Percentiles rank a stretch among this genome's conserved stretches.
Conservation (phyloP, 2,113 vertebrate species). For the Syngnathus scovelli region DNA sequence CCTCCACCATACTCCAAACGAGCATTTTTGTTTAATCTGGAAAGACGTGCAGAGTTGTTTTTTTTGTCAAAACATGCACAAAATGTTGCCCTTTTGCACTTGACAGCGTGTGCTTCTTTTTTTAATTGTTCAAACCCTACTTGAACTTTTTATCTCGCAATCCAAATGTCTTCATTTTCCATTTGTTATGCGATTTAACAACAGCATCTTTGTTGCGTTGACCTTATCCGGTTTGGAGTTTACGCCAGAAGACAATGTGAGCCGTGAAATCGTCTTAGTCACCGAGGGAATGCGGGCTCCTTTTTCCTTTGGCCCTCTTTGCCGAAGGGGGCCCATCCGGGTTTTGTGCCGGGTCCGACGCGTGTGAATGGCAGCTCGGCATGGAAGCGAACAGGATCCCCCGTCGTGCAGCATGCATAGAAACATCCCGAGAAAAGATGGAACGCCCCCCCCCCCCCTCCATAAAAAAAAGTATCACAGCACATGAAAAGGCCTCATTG, state of each 20-base stretch:
- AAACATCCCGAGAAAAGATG: constrained; percentile 60
- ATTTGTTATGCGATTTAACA: neutral
- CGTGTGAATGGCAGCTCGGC: constrained; percentile 65
- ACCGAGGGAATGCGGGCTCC: constrained; percentile 42
- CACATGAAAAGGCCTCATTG: constrained; percentile 40
- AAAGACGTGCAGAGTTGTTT: no score
- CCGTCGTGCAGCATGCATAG: constrained; percentile 41
- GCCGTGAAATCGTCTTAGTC: constrained; percentile 68
- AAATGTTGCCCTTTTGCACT: neutral
- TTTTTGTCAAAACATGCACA: no score
- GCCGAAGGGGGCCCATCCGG: constrained; percentile 30
- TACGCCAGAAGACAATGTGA: constrained; percentile 57
- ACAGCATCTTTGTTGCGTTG: constrained; percentile 65
- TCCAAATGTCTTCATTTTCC: neutral
- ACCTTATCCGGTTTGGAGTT: constrained; percentile 54
- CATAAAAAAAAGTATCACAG: constrained; percentile 57
- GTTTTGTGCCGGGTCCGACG: constrained; percentile 58
- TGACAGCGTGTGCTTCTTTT: neutral
- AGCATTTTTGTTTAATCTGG: no score
- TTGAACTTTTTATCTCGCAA: neutral
- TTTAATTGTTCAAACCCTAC: no score
- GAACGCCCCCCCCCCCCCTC: constrained; percentile 43
- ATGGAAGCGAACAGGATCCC: constrained; percentile 48
- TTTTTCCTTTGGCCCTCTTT: constrained; percentile 53
- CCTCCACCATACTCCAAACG: constrained; percentile 7